Conservation (phyloP, 2,113 vertebrate species). For the Strix aluco region DNA sequence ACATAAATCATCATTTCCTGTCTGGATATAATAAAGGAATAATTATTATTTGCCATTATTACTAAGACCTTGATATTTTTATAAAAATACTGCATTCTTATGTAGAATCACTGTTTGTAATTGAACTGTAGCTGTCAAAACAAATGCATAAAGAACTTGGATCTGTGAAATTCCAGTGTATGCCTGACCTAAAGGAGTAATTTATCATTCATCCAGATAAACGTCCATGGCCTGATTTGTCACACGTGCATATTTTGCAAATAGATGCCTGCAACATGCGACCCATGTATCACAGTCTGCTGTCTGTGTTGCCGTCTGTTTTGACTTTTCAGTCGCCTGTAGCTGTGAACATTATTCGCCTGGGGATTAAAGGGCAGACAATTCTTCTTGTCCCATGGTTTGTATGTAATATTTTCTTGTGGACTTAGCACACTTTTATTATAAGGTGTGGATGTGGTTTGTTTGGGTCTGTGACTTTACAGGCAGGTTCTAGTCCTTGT, state of each 20-base stretch:
- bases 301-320: neutral
- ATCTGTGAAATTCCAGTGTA: neutral
- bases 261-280: neutral
- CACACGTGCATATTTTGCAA: neutral
- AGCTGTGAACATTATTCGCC: neutral
- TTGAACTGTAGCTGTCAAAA: neutral
- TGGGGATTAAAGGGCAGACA: too few species aligned
- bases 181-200: neutral
- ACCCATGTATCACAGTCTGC: neutral
- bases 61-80: neutral
- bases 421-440: neutral
- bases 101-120: neutral
- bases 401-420: neutral
- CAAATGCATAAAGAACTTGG: neutral
- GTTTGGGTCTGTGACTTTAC: neutral
- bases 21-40: neutral
- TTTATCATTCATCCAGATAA: neutral
- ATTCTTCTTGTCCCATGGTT: neutral
- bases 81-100: neutral
- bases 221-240: neutral
- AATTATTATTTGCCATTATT: neutral
- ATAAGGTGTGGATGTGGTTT: neutral
- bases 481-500: neutral
- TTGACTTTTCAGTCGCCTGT: neutral
- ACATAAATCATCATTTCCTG: neutral